Evolutionary conservation across 2,113 vertebrate species (phyloP), one percentile per base, ranked within the genome.

Genomic region (Mobula hypostoma): DNA sequence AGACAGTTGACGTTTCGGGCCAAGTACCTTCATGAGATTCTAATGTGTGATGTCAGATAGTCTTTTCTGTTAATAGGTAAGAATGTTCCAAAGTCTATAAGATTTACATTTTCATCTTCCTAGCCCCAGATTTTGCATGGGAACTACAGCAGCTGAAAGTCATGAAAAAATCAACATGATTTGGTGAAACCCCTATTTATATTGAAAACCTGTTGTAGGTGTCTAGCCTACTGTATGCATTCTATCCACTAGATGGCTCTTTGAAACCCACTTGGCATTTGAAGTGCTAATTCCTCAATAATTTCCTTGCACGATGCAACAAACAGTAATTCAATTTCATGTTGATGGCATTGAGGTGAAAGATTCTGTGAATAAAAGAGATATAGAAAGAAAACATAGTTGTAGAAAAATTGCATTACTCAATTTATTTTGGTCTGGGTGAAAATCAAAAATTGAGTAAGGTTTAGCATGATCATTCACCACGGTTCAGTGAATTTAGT

Each of bases 161-260:
- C 15, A 83, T 36, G 24, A 24, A 90, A 90, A 32, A 8, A 63
- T n/a, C 29, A 12, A 24, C 58, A 15, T 87, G 83, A 63, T 68
- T 90, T 68, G n/a, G 66, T 90, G 61, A 61, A 68, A 90, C 66
- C 29, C 58, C 29, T 21, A 85, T 66, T 90, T 90, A n/a, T 90
- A 6, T 66, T 63, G 61, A 68, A 32, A 27, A 66, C 29, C 12
- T 63, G 12, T 32, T 29, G 61, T 66, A 66, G 61, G n/a, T 66
- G 15, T 36, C 15, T 32, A 87, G 66, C 61, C 32, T 66, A 61
- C 6, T 66, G 2, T 32, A 90, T 0, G 32, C 66, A n/a, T 32
- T 90, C 63, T 90, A 32, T 66, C 85, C 85, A 90, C 1, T 19
- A 90, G 85, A 90, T 66, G 85, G n/a, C 85, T 90, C 85, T 68